These are phyloP conservation scores for Lagenorhynchus albirostris DNA, from an alignment of 2,113 vertebrate species.

Conservation along the genomic window DNA sequence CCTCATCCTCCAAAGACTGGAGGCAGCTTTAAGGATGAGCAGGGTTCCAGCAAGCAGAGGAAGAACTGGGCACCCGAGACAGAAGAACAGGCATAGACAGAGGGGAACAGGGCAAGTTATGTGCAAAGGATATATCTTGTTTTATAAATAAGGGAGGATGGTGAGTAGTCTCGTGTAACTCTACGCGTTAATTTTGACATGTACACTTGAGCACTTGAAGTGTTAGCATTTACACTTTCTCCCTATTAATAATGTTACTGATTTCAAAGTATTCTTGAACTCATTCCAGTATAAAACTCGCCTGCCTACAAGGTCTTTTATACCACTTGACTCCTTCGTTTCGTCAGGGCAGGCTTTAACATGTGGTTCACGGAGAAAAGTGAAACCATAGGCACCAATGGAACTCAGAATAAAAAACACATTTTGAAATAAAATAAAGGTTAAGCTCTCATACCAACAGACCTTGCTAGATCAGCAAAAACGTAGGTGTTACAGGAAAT, in stretches of 20 bases:
- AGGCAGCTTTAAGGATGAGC: not conserved
- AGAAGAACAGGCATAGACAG: not conserved
- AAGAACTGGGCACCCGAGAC: not conserved
- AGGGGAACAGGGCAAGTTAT: too few relatives aligned
- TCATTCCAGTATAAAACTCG: not conserved
- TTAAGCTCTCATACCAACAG: constrained; percentile 36
- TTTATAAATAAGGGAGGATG: not conserved
- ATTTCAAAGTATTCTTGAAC: constrained; percentile 33
- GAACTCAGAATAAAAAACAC: constrained; percentile 53
- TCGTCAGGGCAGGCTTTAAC: constrained; percentile 21
- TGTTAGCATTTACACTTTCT: not conserved
- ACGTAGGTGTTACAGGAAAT: constrained; percentile 73
- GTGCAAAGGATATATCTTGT: not conserved
- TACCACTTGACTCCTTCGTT: constrained; percentile 4
- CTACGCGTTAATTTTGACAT: not conserved
- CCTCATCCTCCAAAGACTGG: not conserved
- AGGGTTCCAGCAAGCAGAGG: not conserved
- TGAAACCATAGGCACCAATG: constrained; percentile 31
- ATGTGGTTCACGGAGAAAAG: constrained; percentile 33
- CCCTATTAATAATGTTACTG: not conserved
- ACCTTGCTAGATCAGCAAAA: constrained; percentile 67
- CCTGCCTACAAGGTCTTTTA: constrained; percentile 11
- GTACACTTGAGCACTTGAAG: not conserved
- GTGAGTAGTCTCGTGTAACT: not conserved
- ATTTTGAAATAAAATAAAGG: constrained; percentile 65